phyloP scores from a whole-genome alignment of 2,797 vertebrate species.

The Varecia variegata region DNA sequence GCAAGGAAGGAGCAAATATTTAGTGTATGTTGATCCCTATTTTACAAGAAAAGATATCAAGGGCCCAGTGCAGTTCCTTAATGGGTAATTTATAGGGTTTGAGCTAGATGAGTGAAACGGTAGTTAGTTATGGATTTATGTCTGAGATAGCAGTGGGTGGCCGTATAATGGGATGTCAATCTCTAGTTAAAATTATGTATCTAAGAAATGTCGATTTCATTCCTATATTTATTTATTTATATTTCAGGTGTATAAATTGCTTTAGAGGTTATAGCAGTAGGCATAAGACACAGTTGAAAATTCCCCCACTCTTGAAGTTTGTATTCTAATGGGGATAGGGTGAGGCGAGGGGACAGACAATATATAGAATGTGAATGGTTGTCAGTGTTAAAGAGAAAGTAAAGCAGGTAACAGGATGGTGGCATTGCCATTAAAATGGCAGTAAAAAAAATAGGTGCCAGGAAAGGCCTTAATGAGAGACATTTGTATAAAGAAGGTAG shows the following conservation, averaged over 20 bases:
- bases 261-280: background rate
- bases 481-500: background rate
- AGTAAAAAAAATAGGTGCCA: background rate
- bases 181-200: background rate
- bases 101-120: background rate
- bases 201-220: background rate
- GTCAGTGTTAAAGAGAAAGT: background rate
- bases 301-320: background rate
- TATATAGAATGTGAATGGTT: background rate
- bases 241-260: background rate
- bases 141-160: background rate
- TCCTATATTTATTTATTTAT: background rate
- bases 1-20: background rate
- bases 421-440: background rate
- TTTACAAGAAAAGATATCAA: background rate
- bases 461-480: background rate
- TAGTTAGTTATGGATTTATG: background rate
- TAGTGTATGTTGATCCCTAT: background rate
- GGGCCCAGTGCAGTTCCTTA: background rate
- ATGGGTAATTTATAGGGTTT: background rate
- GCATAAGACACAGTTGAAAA: background rate
- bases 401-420: background rate
- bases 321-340: background rate
- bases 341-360: background rate
- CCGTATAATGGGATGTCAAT: background rate